Evolutionary conservation across 1,140 invertebrate species (phyloP).

Genomic region (Megalopta genalis): DNA sequence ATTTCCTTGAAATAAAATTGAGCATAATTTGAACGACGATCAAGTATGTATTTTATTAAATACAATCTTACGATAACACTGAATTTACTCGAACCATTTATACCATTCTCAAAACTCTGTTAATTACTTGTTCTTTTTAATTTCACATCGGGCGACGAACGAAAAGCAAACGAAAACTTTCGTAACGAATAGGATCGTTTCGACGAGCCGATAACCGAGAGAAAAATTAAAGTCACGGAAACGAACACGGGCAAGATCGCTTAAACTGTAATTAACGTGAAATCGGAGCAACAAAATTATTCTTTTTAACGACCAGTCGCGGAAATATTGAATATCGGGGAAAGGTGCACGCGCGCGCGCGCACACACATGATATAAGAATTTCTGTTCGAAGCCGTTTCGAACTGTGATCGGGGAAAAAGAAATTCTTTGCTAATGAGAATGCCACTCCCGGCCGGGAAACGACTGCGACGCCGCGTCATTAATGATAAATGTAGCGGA

Average conservation of each 20-base stretch:
- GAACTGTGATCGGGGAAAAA: background rate
- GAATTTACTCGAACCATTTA: too few relatives aligned
- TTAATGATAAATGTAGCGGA: constrained; percentile 13
- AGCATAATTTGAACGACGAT: too few relatives aligned
- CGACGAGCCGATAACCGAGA: too few relatives aligned
- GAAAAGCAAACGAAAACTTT: too few relatives aligned
- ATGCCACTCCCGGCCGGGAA: background rate
- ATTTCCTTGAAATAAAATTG: too few relatives aligned
- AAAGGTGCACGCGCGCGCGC: background rate
- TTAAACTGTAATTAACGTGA: background rate
- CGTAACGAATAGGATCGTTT: too few relatives aligned
- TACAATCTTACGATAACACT: too few relatives aligned
- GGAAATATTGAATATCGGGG: background rate
- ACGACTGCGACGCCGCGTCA: background rate
- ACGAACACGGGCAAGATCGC: background rate
- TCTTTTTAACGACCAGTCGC: background rate
- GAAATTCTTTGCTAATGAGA: constrained; percentile 4
- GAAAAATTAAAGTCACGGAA: background rate
- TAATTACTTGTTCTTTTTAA: too few relatives aligned
- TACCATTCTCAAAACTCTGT: too few relatives aligned
- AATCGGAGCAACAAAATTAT: background rate
- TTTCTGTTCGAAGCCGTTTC: background rate
- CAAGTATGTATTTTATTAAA: too few relatives aligned
- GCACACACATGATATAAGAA: background rate
- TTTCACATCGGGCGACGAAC: too few relatives aligned